These are phyloP conservation scores for Sialia sialis DNA, from an alignment of 2,113 vertebrate species.

Conservation along the genomic window DNA sequence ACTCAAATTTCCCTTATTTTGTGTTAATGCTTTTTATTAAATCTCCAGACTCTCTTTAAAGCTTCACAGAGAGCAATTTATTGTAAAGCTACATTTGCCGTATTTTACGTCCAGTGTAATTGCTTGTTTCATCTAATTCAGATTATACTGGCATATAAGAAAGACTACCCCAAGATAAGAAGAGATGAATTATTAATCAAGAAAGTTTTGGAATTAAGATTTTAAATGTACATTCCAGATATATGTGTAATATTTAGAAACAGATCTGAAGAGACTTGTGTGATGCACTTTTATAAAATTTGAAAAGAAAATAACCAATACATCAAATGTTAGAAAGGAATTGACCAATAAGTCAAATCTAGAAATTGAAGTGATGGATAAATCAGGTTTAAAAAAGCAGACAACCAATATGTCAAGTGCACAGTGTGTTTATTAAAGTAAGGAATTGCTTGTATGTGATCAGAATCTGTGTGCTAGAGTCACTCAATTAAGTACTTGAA, in stretches of 20 bases:
- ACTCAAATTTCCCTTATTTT: constrained; percentile 14
- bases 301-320: constrained; percentile 71
- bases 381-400: constrained; percentile 71
- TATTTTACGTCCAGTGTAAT: constrained; percentile 62
- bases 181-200: constrained; percentile 54
- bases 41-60: constrained; percentile 50
- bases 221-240: constrained; percentile 59
- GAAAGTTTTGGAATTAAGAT: constrained; percentile 66
- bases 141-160: constrained; percentile 57
- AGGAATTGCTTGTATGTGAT: background rate
- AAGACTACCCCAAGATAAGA: constrained; percentile 23
- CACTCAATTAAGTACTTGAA: background rate
- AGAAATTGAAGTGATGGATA: constrained; percentile 63
- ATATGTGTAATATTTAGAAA: constrained; percentile 68
- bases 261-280: constrained; percentile 61
- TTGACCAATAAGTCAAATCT: constrained; percentile 72
- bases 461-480: background rate
- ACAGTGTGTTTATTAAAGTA: constrained; percentile 47
- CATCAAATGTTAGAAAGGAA: constrained; percentile 70
- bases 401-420: constrained; percentile 38
- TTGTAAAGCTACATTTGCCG: constrained; percentile 60
- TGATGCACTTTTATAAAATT: constrained; percentile 72
- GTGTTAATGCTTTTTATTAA: constrained; percentile 51
- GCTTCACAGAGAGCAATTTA: constrained; percentile 47
- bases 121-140: constrained; percentile 69